Evolutionary conservation across 2,113 vertebrate genomes (phyloP), one percentile per base, ranked within the genome.

Genomic region (Antechinus flavipes): DNA sequence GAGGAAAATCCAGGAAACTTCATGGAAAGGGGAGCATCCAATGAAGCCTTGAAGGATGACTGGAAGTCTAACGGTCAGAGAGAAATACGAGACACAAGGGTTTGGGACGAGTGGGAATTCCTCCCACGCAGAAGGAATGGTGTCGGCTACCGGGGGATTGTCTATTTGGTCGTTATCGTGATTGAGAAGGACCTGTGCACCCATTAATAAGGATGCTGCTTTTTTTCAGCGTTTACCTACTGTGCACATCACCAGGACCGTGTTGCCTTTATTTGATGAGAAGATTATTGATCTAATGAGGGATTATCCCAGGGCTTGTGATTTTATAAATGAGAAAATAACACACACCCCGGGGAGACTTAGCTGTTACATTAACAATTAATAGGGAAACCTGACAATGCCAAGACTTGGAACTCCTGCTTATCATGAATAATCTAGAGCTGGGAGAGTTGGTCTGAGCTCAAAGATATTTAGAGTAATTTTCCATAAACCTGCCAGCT

Each of bases 321-420:
- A 98, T 97, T 97, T 96, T 98, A 98, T 97, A 98, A 97, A 97
- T 98, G 95, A 97, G 97, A 96, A 97, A 98, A 98, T 96, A 98
- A 91, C 92, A 94, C 93, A 94, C 95, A 95, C 96, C 97, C 97
- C 55, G 76, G 27, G 96, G 97, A 97, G 96, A 97, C 94, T 90
- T 95, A 76, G 68, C 95, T 97, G 90, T 97, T 98, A 97, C 95
- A 97, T 98, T 97, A 98, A 98, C 96, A 97, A 98, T 98, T 98
- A 97, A 97, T 96, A 97, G 96, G 90, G 97, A 98, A 98, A 97
- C 93, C 46, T 96, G 97, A 97, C 95, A 95, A 96, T 89, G 89
- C 9, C 23, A 95, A 90, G 94, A 91, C 97, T 96, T 95, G 95
- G 95, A 98, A 97, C 96, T 97, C 94, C 94, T 6, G 1, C 96